Conservation (phyloP, 2,888 invertebrate genomes). For the Sinodicranocentrus sp. region DNA sequence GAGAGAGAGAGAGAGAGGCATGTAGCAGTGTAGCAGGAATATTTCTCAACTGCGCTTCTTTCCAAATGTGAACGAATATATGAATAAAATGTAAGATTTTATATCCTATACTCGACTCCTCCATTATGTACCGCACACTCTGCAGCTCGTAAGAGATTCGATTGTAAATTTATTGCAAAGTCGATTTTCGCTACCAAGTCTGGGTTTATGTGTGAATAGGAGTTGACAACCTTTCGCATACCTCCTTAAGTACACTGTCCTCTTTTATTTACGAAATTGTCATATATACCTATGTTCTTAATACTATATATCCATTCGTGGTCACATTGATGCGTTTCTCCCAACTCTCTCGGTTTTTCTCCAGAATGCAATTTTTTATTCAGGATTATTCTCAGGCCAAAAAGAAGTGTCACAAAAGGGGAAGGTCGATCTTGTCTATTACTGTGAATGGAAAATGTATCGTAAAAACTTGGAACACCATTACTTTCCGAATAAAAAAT, state of each 20-base stretch:
- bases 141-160: no score
- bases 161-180: conserved; percentile 33
- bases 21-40: not conserved
- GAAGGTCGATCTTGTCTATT: conserved; percentile 54
- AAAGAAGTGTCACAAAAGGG: conserved; percentile 54
- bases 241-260: not conserved
- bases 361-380: conserved; percentile 56
- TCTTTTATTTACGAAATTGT: not conserved
- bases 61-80: not conserved
- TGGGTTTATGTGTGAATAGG: not conserved
- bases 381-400: conserved; percentile 51
- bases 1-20: no score
- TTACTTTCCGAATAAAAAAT: conserved; percentile 20
- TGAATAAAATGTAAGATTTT: no score
- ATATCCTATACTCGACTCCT: no score
- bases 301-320: conserved; percentile 10
- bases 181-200: conserved; percentile 21
- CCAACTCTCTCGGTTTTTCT: conserved; percentile 22
- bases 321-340: conserved; percentile 27
- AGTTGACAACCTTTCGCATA: not conserved
- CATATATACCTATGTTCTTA: not conserved
- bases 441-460: conserved; percentile 29
- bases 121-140: no score
- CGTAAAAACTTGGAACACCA: conserved; percentile 38
- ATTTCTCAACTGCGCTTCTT: not conserved